A percentile compares a stretch with the other conserved stretches of the same genome.
phyloP scores from a whole-genome alignment of 2,113 vertebrate genomes.

The Gulo gulo region DNA sequence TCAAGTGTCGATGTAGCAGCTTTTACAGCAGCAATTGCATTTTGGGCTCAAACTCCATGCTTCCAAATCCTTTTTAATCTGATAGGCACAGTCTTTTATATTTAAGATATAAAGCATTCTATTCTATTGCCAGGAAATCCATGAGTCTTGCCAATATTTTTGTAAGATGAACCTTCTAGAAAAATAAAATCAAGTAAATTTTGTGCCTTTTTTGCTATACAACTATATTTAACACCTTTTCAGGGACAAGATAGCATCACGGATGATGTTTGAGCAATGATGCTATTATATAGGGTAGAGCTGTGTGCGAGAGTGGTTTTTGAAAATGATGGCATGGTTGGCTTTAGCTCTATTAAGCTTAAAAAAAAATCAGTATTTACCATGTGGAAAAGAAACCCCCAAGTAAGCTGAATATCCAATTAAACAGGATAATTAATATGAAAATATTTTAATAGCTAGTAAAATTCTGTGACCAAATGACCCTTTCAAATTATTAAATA shows the following conservation, averaged over 20 bases:
- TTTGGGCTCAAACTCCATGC: background rate
- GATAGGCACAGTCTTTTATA: background rate
- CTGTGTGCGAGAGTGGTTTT: conserved; percentile 49
- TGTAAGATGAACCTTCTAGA: conserved; percentile 35
- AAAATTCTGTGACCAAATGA: background rate
- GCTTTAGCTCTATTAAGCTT: conserved; percentile 56
- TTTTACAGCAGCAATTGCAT: background rate
- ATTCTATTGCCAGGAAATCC: conserved; percentile 47
- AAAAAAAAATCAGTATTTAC: conserved; percentile 56
- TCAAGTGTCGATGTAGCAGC: background rate
- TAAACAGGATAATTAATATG: background rate
- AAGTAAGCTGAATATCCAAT: background rate
- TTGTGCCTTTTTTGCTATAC: background rate
- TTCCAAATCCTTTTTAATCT: conserved; percentile 23
- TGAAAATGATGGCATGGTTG: background rate
- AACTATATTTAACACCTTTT: background rate
- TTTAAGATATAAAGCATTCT: conserved; percentile 25
- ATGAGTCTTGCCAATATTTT: conserved; percentile 47
- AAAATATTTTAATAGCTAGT: background rate
- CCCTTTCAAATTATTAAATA: background rate
- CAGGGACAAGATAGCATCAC: background rate
- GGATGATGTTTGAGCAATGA: background rate
- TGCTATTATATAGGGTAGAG: background rate
- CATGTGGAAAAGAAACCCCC: conserved; percentile 5
- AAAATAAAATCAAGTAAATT: conserved; percentile 51